Base-by-base conservation (phyloP, 2,113 vertebrate genomes). In the Lagenorhynchus albirostris region DNA sequence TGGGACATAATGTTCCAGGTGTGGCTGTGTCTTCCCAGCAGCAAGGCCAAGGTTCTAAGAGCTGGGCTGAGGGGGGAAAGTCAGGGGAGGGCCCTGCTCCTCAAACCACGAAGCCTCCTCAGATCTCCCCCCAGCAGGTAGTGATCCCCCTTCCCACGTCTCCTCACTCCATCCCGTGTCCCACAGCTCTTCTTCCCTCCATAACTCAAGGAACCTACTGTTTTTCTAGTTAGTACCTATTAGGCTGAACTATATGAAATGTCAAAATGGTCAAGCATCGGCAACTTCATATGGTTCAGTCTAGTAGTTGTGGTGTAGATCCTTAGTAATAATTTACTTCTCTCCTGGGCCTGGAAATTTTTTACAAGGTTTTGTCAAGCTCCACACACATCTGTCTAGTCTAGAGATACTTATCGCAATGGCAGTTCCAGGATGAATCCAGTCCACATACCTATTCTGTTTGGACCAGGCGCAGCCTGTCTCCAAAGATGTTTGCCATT, bases 121-220 rank as follows among this genome's bases (percentile, higher is more conserved):
- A 6, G 29, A 36, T 21, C 33, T 33, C 38, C 17, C 38, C 17
- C 53, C 25, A 18, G 18, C 31, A 15, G 33, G 50, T 17, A 12
- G 36, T 0, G 58, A 47, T 10, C 20, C 25, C 26, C 20, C 1
- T n/a, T 14, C 2, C 53, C 15, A 14, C 15, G 1, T 17, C 53
- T 53, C 53, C 53, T 53, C 53, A 17, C 53, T 53, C 53, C 53
- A 53, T 6, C 15, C 53, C 5, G 15, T 1, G 23, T 23, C 36
- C 63, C 68, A 62, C 3, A 15, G 65, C 26, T 11, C n/a, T 21
- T 20, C 50, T 1, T 31, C 53, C 62, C 58, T 53, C 33, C 67
- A 18, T 1, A 68, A 60, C 6, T 41, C 86, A 33, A 67, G 70
- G 68, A 82, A 5, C 5, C 31, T 33, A 33, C 36, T 36, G 23